A percentile compares a stretch with the other conserved stretches of the same genome.
phyloP scores from a whole-genome alignment of 2,113 vertebrate genomes.

The Brachirus orientalis region DNA sequence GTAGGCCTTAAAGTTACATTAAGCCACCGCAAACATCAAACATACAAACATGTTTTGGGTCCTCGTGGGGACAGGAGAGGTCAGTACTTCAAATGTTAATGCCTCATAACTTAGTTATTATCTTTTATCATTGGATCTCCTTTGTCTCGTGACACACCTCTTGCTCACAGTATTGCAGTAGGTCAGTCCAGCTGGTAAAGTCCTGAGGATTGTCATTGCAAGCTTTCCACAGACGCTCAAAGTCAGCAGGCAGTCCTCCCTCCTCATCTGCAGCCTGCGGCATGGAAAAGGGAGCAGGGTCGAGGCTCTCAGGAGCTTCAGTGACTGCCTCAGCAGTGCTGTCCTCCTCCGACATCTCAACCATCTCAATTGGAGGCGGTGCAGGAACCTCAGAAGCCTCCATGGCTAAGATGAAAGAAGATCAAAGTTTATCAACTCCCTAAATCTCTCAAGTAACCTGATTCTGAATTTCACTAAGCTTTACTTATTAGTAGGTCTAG shows the following conservation, averaged over 20 bases:
- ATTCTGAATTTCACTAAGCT: too few relatives aligned
- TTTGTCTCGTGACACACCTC: conserved; percentile 73
- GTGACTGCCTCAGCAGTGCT: conserved; percentile 7
- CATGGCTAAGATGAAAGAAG: conserved; percentile 51
- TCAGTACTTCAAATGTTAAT: too few relatives aligned
- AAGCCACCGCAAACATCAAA: not conserved
- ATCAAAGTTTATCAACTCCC: not conserved
- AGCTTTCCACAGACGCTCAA: conserved; percentile 82
- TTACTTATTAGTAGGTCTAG: too few relatives aligned
- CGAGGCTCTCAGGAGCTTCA: conserved; percentile 13
- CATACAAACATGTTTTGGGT: too few relatives aligned
- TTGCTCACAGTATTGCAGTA: conserved; percentile 88
- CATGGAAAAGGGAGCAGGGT: conserved; percentile 37
- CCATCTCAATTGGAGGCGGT: conserved; percentile 36
- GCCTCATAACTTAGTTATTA: not conserved
- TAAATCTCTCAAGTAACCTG: too few relatives aligned
- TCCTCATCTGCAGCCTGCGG: conserved; percentile 60
- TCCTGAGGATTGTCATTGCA: conserved; percentile 81
- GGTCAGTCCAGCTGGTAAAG: conserved; percentile 86
- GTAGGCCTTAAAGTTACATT: not conserved
- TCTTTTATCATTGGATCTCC: not conserved
- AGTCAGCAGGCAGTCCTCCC: conserved; percentile 79
- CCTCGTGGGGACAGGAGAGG: too few relatives aligned
- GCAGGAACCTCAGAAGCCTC: conserved; percentile 48
- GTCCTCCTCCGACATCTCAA: conserved; percentile 49